These are phyloP conservation scores for Danio rerio DNA, from an alignment of 2,113 vertebrate species.

Conservation along the genomic window DNA sequence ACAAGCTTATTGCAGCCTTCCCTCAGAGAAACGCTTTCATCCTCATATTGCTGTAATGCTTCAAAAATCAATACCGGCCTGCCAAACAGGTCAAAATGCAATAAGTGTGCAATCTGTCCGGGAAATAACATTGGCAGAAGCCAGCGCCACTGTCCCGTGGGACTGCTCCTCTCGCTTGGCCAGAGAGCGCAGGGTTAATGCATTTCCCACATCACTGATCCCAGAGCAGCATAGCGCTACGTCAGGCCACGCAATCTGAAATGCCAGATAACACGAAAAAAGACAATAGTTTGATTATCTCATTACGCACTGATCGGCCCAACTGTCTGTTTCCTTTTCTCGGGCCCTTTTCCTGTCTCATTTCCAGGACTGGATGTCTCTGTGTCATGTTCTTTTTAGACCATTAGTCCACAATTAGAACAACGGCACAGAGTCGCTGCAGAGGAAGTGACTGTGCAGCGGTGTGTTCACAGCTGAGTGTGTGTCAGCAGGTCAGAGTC, in stretches of 20 bases:
- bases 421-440: neutral
- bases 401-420: constrained; percentile 51
- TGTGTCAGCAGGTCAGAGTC: constrained; percentile 33
- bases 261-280: constrained; percentile 52
- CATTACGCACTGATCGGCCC: constrained; percentile 69
- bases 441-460: constrained; percentile 13
- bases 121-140: constrained; percentile 73
- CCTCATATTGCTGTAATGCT: constrained; percentile 65
- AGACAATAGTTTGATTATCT: constrained; percentile 64
- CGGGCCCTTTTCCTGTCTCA: constrained; percentile 55
- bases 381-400: constrained; percentile 31
- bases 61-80: constrained; percentile 74
- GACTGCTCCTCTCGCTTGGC: constrained; percentile 60
- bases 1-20: constrained; percentile 60
- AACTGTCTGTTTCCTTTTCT: constrained; percentile 64
- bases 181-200: constrained; percentile 72
- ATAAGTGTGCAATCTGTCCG: constrained; percentile 74
- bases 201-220: constrained; percentile 65
- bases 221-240: constrained; percentile 30
- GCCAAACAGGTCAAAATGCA: constrained; percentile 74
- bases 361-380: constrained; percentile 66
- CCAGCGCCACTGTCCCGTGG: constrained; percentile 63
- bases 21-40: constrained; percentile 55
- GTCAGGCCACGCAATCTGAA: constrained; percentile 52
- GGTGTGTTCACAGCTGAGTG: constrained; percentile 16